Base-by-base conservation (phyloP, 2,888 invertebrate genomes). In the Stenchaetothrips biformis region DNA sequence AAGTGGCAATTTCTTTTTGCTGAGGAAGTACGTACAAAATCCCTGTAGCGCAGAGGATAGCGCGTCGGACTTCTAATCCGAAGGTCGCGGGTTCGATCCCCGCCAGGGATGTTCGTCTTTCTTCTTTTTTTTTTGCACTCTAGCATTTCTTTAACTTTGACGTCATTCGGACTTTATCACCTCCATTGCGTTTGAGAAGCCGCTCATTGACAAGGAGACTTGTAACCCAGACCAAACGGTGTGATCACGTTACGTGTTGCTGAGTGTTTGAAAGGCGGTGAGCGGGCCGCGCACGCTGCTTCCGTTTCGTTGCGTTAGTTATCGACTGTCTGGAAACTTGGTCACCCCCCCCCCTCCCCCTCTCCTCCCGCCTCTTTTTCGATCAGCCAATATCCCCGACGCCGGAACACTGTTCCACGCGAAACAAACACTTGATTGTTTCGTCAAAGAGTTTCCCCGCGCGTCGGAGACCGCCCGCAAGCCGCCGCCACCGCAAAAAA, bases 281-380 rank as follows among this genome's bases (percentile, higher is more conserved):
- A 21, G 21, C 67, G 67, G 18, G 67, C n/a, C 53, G 53, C 3
- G 67, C n/a, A 6, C 67, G 67, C 67, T 13, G 59, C 18, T 6
- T 13, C 59, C 18, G 67, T 74, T 74, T 21, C 67, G 11, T 25
- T 21, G 67, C 67, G 18, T 67, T 21, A 9, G 67, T 74, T 74
- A 74, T 74, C 25, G 21, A 74, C 21, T 74, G 67, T 74, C 67
- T 74, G 67, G 67, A 25, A 74, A 74, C 67, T 74, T 74, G 67
- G 67, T 25, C 25, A 53, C 59, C n/a, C 21, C 21, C 67, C 67
- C 0, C 67, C 67, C n/a, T 4, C 67, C 21, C 67, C 21, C 67
- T 37, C 67, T n/a, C n/a, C 67, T 9, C 67, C 67, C 25, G 9
- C 21, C 67, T 21, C 67, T 67, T 74, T 53, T 18, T 21, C 21